Percentiles rank a stretch among this genome's conserved stretches.
Evolutionary conservation across 1,140 invertebrate species (phyloP).

Genomic region (Drosophila ironensis): DNA sequence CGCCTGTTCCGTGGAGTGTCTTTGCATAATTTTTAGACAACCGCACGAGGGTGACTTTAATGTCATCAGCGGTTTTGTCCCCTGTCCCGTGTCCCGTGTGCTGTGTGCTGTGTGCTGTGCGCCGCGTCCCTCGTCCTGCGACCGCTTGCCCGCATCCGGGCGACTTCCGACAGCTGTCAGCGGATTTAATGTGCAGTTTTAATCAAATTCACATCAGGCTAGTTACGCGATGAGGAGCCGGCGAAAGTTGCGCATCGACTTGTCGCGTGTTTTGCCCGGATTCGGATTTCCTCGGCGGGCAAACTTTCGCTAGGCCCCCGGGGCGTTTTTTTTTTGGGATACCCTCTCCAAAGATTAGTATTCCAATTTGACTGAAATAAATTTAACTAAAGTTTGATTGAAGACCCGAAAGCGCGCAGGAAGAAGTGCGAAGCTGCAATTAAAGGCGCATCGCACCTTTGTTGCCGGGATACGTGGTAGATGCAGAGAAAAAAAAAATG

Average conservation of each 20-base stretch:
- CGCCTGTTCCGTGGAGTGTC: constrained; percentile 15
- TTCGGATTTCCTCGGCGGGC: too few species aligned
- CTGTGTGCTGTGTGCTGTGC: not conserved
- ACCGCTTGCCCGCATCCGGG: not conserved
- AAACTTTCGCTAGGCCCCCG: too few species aligned
- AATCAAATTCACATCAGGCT: constrained; percentile 57
- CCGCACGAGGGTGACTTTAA: constrained; percentile 58
- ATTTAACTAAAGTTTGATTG: too few species aligned
- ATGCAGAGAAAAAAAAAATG: not conserved
- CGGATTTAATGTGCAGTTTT: constrained; percentile 61
- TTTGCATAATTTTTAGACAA: constrained; percentile 64
- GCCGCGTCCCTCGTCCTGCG: not conserved
- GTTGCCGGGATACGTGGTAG: not conserved
- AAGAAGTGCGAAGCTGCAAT: too few species aligned
- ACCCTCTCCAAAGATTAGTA: too few species aligned
- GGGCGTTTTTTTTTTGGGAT: too few species aligned
- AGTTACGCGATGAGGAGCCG: constrained; percentile 12
- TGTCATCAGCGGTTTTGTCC: constrained; percentile 50
- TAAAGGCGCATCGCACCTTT: not conserved
- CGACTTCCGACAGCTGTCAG: constrained; percentile 43
- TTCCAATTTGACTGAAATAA: too few species aligned
- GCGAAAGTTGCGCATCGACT: not conserved
- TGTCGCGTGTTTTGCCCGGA: not conserved
- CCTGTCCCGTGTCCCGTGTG: not conserved
- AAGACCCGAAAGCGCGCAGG: too few species aligned